Conservation (phyloP, 2,113 vertebrate genomes). For the Alaudala cheleensis region DNA sequence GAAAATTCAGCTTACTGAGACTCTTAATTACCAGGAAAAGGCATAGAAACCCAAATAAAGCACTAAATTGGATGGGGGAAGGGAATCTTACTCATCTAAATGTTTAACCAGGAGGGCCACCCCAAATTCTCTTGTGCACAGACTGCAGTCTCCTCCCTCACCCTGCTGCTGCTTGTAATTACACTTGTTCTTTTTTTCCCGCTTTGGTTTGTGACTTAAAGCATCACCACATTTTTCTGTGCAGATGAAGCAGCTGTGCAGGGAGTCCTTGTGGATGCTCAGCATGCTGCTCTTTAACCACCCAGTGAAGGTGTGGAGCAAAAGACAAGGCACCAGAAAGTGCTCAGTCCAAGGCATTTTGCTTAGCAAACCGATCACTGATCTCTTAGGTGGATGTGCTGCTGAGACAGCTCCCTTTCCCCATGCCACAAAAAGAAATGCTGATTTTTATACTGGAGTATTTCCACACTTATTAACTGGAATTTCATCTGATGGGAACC, state of each 20-base stretch:
- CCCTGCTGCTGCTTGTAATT: background rate
- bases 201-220: background rate
- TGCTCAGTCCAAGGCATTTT: background rate
- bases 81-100: background rate
- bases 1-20: background rate
- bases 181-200: background rate
- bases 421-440: background rate
- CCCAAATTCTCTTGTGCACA: background rate
- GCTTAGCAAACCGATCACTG: background rate
- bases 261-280: background rate
- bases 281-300: background rate
- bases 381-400: background rate
- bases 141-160: background rate
- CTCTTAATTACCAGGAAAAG: slow-evolving; percentile 22
- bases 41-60: background rate
- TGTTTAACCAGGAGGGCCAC: background rate
- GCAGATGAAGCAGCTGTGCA: background rate
- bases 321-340: background rate
- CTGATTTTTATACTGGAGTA: background rate
- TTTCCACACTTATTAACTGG: background rate
- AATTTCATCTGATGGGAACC: background rate
- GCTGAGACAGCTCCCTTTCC: background rate
- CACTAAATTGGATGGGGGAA: background rate
- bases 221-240: background rate
- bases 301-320: background rate